Percentiles rank a stretch among this genome's conserved stretches.
Evolutionary conservation across 2,888 invertebrate genomes (phyloP).

Genomic region (Acronicta aceris): DNA sequence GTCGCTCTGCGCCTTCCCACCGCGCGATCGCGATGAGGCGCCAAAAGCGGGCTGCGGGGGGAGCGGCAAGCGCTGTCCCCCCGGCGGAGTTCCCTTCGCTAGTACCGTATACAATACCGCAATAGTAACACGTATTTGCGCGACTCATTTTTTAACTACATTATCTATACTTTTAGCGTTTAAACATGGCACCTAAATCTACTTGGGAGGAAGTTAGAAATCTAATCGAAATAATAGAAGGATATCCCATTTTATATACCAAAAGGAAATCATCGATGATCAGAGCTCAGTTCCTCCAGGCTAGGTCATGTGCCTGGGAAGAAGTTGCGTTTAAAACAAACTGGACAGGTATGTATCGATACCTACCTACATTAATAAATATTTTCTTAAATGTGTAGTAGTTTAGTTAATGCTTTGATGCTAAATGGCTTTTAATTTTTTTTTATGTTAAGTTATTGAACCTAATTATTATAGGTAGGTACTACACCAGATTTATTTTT

Average conservation of each 20-base stretch:
- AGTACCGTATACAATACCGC: conserved; percentile 16
- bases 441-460: too few relatives aligned
- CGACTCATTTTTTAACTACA: not conserved
- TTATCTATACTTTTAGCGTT: not conserved
- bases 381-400: too few relatives aligned
- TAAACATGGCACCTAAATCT: not conserved
- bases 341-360: conserved; percentile 16
- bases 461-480: too few relatives aligned
- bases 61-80: not conserved
- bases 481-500: too few relatives aligned
- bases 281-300: not conserved
- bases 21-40: not conserved
- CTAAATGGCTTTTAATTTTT: too few relatives aligned
- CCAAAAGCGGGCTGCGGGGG: not conserved
- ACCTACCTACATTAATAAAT: too few relatives aligned
- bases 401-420: not conserved
- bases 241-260: not conserved
- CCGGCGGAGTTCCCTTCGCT: conserved; percentile 2
- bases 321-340: not conserved
- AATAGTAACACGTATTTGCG: conserved; percentile 9
- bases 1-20: too few relatives aligned
- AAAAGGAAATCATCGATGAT: not conserved
- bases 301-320: not conserved
- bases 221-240: not conserved
- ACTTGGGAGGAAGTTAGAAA: not conserved